Evolutionary conservation across 2,888 invertebrate genomes (phyloP).

Genomic region (Rhamnusium bicolor): DNA sequence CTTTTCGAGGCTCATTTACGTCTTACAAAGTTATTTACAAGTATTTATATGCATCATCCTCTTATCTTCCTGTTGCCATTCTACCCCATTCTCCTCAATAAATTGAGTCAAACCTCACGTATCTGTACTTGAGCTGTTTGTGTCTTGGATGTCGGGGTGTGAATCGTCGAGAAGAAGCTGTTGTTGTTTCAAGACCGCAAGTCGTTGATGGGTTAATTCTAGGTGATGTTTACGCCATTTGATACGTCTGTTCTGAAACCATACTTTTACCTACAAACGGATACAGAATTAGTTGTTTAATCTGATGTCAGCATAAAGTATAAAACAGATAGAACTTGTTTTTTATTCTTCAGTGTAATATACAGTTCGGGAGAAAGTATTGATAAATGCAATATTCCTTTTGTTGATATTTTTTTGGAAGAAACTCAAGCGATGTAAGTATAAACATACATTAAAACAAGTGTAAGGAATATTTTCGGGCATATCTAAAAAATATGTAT

Average conservation of each 20-base stretch:
- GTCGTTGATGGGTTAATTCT: constrained; percentile 90
- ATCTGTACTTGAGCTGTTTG: constrained; percentile 66
- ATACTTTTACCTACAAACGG: constrained; percentile 83
- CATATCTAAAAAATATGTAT: too few relatives aligned
- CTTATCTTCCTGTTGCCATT: constrained; percentile 5
- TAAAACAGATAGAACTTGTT: too few relatives aligned
- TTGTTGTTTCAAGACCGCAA: constrained; percentile 77
- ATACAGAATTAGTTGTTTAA: constrained; percentile 20
- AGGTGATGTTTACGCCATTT: constrained; percentile 97
- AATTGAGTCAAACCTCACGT: constrained; percentile 60
- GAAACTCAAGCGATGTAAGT: too few relatives aligned
- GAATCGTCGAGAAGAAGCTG: constrained; percentile 71
- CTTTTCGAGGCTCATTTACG: constrained; percentile 4
- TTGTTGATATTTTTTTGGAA: too few relatives aligned
- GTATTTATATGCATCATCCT: constrained; percentile 18
- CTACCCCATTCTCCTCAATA: constrained; percentile 2
- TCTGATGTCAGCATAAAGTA: too few relatives aligned
- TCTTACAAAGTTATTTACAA: constrained; percentile 30
- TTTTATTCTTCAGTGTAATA: too few relatives aligned
- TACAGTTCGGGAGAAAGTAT: too few relatives aligned
- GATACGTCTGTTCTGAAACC: constrained; percentile 95
- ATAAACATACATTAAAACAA: too few relatives aligned
- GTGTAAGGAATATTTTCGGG: too few relatives aligned
- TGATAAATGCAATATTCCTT: too few relatives aligned
- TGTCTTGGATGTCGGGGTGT: constrained; percentile 72